A percentile compares a stretch with the other conserved stretches of the same genome.
phyloP scores from a whole-genome alignment of 2,888 invertebrate species.

The Micoletzkya japonica region DNA sequence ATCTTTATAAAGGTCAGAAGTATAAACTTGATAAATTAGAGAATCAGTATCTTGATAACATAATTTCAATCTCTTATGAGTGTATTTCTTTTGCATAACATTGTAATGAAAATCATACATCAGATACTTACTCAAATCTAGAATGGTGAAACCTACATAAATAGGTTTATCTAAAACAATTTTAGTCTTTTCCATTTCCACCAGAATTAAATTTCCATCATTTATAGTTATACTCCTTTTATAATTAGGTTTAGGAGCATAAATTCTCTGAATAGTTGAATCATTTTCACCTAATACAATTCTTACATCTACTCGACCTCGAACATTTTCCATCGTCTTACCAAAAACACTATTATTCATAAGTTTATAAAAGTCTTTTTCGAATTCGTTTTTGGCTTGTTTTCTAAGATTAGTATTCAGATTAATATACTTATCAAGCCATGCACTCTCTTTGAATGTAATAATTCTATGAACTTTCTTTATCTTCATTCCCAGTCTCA shows the following conservation, averaged over 20 bases:
- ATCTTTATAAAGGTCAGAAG: slow-evolving; percentile 31
- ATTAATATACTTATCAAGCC: slow-evolving; percentile 31
- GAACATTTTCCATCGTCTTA: slow-evolving; percentile 66
- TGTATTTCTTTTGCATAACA: slow-evolving; percentile 29
- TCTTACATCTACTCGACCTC: slow-evolving; percentile 63
- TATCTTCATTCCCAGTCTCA: not conserved
- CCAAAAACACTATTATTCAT: slow-evolving; percentile 64
- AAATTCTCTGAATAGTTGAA: slow-evolving; percentile 27
- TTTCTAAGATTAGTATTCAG: slow-evolving; percentile 41
- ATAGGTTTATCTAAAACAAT: slow-evolving; percentile 35
- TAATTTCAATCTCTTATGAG: slow-evolving; percentile 20
- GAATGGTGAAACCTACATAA: slow-evolving; percentile 34
- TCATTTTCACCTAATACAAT: slow-evolving; percentile 37
- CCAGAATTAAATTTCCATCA: slow-evolving; percentile 29
- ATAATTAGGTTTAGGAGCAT: slow-evolving; percentile 34
- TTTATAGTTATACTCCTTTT: slow-evolving; percentile 31
- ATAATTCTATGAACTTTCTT: slow-evolving; percentile 21
- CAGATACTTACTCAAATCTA: slow-evolving; percentile 31
- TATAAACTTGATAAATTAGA: slow-evolving; percentile 30
- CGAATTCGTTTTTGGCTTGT: slow-evolving; percentile 58
- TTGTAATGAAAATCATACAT: slow-evolving; percentile 33
- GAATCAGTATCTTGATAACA: slow-evolving; percentile 22
- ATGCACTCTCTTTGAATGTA: slow-evolving; percentile 26
- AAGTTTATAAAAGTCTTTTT: slow-evolving; percentile 64
- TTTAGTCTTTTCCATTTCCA: slow-evolving; percentile 43